A percentile compares a stretch with the other conserved stretches of the same genome.
Evolutionary conservation across 2,888 invertebrate species (phyloP).

Genomic region (Unio pictorum): DNA sequence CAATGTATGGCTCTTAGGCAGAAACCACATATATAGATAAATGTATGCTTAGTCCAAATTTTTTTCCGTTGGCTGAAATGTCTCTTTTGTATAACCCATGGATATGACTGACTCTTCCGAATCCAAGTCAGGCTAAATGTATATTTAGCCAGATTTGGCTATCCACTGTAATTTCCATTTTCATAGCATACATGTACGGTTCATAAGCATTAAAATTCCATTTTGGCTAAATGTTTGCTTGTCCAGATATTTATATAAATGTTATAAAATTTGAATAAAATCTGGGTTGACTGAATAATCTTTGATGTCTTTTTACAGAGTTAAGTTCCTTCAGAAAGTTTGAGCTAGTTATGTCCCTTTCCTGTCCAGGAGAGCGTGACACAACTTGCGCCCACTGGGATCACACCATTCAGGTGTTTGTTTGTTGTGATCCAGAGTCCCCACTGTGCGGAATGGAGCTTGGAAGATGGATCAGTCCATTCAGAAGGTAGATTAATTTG

Average conservation of each 20-base stretch:
- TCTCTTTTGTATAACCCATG: no score
- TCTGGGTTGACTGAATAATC: neutral
- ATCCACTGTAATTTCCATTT: neutral
- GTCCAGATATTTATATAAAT: neutral
- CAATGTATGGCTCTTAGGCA: no score
- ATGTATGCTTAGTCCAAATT: no score
- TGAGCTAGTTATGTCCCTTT: slow-evolving; percentile 49
- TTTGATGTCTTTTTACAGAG: slow-evolving; percentile 21
- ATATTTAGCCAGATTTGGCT: no score
- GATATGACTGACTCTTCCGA: no score
- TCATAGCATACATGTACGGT: neutral
- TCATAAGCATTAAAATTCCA: neutral
- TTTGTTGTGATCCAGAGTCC: slow-evolving; percentile 44
- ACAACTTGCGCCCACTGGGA: slow-evolving; percentile 55
- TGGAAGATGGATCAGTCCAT: slow-evolving; percentile 57
- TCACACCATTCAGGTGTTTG: slow-evolving; percentile 47
- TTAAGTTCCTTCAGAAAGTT: slow-evolving; percentile 24
- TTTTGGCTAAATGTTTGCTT: neutral
- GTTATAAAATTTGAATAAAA: neutral
- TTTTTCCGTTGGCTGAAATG: no score
- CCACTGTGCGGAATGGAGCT: slow-evolving; percentile 50
- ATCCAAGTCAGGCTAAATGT: no score
- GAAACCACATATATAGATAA: no score
- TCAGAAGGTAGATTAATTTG: slow-evolving; percentile 38
- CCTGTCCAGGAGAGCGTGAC: slow-evolving; percentile 49